Base-by-base conservation (phyloP, 2,888 invertebrate genomes). In the Capitulum mitella region DNA sequence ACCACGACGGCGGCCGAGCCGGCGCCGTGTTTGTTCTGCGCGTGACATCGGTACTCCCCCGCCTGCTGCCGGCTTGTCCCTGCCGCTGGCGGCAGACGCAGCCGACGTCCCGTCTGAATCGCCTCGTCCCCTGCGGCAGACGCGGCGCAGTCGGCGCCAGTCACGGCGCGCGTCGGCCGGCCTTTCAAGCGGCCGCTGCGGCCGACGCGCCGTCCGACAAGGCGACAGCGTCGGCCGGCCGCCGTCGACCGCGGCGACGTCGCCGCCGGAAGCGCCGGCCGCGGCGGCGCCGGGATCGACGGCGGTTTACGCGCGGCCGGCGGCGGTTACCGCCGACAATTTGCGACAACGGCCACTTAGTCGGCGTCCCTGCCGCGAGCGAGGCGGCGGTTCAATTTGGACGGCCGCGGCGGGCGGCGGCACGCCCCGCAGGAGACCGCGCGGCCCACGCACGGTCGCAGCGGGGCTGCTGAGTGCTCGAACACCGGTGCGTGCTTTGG, bases 271-370 rank as follows among this genome's bases (percentile, higher is more conserved):
- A n/a, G n/a, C 82, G 26, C 86, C 84, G 79, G 85, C 84, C 34
- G 86, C 81, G 40, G 82, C 79, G 12, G 82, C 81, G 79, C 87
- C 87, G 8, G 91, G 91, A 19, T 94, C 92, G 1, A 90, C 91
- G 82, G 95, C 90, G 84, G 93, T 92, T 84, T 94, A 93, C n/a
- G 96, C 96, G 82, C 92, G 91, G 88, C 91, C 93, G 93, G 84
- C 43, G 84, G 51, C 22, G 40, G 48, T n/a, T 77, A 10, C 29
- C 54, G 26, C 12, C 32, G 1, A 76, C 51, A 51, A 51, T 51
- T 2, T 22, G 22, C 22, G 14, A 16, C 51, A 51, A 51, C 22
- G 51, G 51, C 51, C 51, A 51, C 51, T 51, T 51, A 51, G 51
- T 22, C 22, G 51, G 51, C 51, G 51, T 22, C 5, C 1, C 22